Evolutionary conservation across 2,797 vertebrate species (phyloP).

Genomic region (Amblyopsis hoosieri): DNA sequence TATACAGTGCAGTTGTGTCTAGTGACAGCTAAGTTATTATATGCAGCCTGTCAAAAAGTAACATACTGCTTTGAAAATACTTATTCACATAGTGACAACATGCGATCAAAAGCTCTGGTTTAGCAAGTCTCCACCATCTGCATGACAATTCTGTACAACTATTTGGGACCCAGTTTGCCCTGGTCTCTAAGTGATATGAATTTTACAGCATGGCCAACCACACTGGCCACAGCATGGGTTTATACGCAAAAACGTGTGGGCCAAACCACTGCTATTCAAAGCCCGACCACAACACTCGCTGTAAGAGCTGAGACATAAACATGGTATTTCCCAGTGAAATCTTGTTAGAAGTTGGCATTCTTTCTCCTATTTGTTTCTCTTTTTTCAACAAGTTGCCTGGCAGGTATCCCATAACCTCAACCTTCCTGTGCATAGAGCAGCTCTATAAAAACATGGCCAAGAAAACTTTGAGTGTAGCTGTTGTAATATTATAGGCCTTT

Average conservation of each 20-base stretch:
- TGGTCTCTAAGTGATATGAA: constrained; percentile 30
- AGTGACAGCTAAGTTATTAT: too few species aligned
- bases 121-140: constrained; percentile 36
- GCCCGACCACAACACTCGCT: constrained; percentile 60
- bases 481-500: constrained; percentile 28
- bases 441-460: too few species aligned
- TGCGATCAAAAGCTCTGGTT: constrained; percentile 10
- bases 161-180: constrained; percentile 31
- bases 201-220: constrained; percentile 56
- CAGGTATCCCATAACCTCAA: constrained; percentile 44
- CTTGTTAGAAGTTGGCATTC: constrained; percentile 40
- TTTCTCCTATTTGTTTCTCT: constrained; percentile 25
- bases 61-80: not conserved
- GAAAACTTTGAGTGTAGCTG: too few species aligned
- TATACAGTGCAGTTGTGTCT: too few species aligned
- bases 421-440: constrained; percentile 19
- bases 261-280: constrained; percentile 68
- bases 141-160: constrained; percentile 47
- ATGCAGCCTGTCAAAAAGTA: too few species aligned
- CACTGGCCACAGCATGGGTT: constrained; percentile 44
- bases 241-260: constrained; percentile 39
- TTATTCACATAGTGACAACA: constrained; percentile 1
- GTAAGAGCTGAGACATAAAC: constrained; percentile 63
- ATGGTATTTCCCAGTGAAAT: constrained; percentile 46
- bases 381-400: constrained; percentile 50